Percentiles rank a stretch among this genome's conserved stretches.
Evolutionary conservation across 2,797 vertebrate genomes (phyloP).

Genomic region (Atherinosoma microstoma): DNA sequence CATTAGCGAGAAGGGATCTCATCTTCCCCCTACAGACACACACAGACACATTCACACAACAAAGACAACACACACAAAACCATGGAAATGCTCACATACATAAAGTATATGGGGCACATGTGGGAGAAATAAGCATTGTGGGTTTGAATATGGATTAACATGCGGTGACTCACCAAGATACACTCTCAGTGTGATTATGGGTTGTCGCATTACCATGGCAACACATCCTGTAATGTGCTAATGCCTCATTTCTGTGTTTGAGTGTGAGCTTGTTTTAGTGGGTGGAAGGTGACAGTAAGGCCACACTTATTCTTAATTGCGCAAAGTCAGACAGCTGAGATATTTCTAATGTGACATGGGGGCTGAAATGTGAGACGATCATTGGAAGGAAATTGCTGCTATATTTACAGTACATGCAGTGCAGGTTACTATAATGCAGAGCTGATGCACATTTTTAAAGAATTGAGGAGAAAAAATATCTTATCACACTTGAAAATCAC

Average conservation of each 20-base stretch:
- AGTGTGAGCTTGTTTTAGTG: conserved; percentile 42
- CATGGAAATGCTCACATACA: background rate
- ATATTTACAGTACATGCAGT: conserved; percentile 2
- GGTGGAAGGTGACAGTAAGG: conserved; percentile 54
- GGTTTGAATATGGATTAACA: conserved; percentile 63
- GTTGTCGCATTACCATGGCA: conserved; percentile 71
- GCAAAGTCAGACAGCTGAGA: conserved; percentile 26
- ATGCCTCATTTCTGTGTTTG: conserved; percentile 39
- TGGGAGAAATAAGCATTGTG: conserved; percentile 22
- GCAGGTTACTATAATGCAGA: background rate
- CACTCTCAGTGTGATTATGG: conserved; percentile 66
- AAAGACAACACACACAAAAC: background rate
- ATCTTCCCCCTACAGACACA: background rate
- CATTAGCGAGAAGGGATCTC: conserved; percentile 39
- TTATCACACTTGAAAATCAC: background rate
- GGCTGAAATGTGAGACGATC: conserved; percentile 18
- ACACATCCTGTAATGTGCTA: conserved; percentile 65
- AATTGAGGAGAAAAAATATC: background rate
- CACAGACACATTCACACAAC: background rate
- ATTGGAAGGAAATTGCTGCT: conserved; percentile 5
- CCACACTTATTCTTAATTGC: conserved; percentile 38
- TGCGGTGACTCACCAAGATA: conserved; percentile 69
- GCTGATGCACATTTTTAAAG: conserved; percentile 4
- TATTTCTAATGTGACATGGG: conserved; percentile 30
- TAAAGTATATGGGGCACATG: conserved; percentile 13